Base-by-base conservation (phyloP, 2,113 vertebrate species). In the Sturnus vulgaris region DNA sequence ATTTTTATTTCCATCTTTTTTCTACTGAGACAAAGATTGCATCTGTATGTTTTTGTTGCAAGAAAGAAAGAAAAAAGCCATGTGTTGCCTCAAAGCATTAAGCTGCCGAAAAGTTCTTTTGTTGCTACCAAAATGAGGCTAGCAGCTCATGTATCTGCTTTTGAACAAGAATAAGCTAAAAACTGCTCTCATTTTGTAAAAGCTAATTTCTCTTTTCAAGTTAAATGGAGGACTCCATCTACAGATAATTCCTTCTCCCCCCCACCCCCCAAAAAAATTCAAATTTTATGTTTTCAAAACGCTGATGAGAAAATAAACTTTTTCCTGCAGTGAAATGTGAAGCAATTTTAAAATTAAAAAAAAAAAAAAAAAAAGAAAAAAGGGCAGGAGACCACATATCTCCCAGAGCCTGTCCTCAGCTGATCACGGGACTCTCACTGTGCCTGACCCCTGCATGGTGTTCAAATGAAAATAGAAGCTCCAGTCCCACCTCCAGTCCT, bases 61-160 rank as follows among this genome's bases (percentile, higher is more conserved):
- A 88, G 79, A 86, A 81, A 93, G 77, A 95, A 94, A 95, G 94
- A 81, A 89, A 88, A 57, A 87, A 95, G 71, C 90, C 94, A 94
- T 95, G 94, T 95, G 90, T 94, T 94, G 82, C 92, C 85, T 95
- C 88, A 90, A 96, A 96, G 86, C 75, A 93, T 94, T 96, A 96
- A 95, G 87, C 90, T 94, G 85, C 88, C 11, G 63, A 85, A 87
- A 82, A 92, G 82, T 95, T 94, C 94, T 92, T 97, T 96, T 96
- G 90, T 94, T 96, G 81, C 47, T 44, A 92, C 68, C 56, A 68
- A 95, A 95, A 95, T 90, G 92, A 95, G 82, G 60, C 92, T 95
- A 94, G 91, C 64, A 49, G 81, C 92, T 92, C 90, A n/a, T 76
- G 85, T 82, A 94, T 88, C 73, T 92, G 82, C 79, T 88, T 96